Conservation (phyloP, 1,140 invertebrate species). For the Ctenoplectra terminalis region DNA sequence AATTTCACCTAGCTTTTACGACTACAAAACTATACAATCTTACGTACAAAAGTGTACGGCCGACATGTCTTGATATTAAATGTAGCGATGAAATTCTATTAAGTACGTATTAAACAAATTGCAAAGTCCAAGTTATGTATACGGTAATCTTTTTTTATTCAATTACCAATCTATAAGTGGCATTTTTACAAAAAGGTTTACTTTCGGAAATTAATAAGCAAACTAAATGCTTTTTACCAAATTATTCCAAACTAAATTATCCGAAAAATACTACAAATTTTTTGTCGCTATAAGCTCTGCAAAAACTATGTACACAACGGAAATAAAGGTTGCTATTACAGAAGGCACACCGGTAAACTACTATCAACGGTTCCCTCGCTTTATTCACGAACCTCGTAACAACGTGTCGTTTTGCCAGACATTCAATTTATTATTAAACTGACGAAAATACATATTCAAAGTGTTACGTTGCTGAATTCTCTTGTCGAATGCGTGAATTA, state of each 20-base stretch:
- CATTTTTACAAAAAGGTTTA: too few relatives aligned
- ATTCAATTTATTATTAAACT: conserved; percentile 9
- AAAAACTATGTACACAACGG: too few relatives aligned
- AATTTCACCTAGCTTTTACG: conserved; percentile 47
- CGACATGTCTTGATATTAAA: neutral
- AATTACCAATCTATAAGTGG: too few relatives aligned
- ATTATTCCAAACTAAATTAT: too few relatives aligned
- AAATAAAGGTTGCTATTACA: neutral
- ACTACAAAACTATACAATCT: conserved; percentile 26
- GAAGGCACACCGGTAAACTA: too few relatives aligned
- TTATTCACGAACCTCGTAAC: neutral
- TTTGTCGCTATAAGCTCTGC: too few relatives aligned
- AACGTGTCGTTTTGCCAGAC: neutral
- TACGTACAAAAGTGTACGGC: neutral
- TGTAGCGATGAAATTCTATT: neutral
- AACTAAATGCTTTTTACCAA: too few relatives aligned
- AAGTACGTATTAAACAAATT: neutral
- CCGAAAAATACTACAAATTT: too few relatives aligned
- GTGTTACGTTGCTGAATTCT: neutral
- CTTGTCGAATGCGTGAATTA: conserved; percentile 52
- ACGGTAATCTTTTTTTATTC: too few relatives aligned
- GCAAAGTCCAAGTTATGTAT: too few relatives aligned
- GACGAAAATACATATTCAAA: neutral
- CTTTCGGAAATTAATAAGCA: too few relatives aligned
- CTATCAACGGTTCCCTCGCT: neutral